Evolutionary conservation across 2,113 vertebrate genomes (phyloP).

Genomic region (Ranitomeya variabilis): DNA sequence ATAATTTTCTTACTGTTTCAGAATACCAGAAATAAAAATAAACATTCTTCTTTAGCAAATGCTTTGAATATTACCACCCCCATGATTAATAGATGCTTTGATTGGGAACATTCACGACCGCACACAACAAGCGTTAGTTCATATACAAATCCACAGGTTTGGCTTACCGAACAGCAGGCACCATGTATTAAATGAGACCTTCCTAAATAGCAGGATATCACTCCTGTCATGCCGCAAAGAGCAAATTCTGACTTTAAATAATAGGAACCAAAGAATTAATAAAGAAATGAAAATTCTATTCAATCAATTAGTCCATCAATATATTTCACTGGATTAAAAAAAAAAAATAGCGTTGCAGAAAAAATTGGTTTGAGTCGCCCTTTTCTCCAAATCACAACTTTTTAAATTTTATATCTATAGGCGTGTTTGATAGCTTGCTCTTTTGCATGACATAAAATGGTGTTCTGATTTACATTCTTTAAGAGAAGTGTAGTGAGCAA

Average conservation of each 20-base stretch:
- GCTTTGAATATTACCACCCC: constrained; percentile 21
- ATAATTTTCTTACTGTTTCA: constrained; percentile 19
- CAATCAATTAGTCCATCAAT: not conserved
- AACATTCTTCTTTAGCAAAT: constrained; percentile 9
- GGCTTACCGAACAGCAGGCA: not conserved
- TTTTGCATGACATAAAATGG: too few species aligned
- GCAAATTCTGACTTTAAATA: not conserved
- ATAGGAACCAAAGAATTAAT: not conserved
- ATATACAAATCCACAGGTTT: constrained; percentile 31
- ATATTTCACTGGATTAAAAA: not conserved
- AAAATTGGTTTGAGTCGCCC: too few species aligned
- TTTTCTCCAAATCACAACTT: too few species aligned
- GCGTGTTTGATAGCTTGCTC: too few species aligned
- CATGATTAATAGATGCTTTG: constrained; percentile 35
- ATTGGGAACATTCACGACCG: constrained; percentile 24
- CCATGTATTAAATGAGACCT: not conserved
- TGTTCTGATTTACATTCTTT: too few species aligned
- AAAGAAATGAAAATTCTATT: not conserved
- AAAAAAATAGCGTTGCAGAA: not conserved
- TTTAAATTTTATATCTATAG: too few species aligned
- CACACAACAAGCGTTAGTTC: constrained; percentile 16
- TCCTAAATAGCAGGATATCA: constrained; percentile 16
- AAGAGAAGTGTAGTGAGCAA: too few species aligned
- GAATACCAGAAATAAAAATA: constrained; percentile 26
- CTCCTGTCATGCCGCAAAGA: not conserved